Conservation (phyloP, 1,140 invertebrate species). For the Dryas iulia region DNA sequence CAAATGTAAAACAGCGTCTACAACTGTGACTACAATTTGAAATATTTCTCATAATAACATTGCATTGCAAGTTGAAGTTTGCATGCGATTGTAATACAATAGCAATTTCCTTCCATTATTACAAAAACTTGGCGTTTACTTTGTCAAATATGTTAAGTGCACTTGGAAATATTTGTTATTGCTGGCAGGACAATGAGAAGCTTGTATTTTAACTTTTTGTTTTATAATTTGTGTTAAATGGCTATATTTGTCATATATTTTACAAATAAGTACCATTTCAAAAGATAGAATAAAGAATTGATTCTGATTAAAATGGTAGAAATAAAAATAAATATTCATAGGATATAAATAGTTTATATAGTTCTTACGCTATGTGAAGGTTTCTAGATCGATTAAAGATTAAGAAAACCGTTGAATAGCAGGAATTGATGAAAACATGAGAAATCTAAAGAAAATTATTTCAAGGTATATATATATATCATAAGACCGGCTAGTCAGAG, state of each 20-base stretch:
- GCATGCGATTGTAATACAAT: constrained; percentile 3
- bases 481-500: no score
- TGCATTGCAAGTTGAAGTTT: neutral
- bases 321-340: no score
- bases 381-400: no score
- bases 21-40: neutral
- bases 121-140: constrained; percentile 1
- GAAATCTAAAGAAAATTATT: no score
- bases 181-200: neutral
- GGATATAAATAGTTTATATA: no score
- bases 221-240: neutral
- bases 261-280: no score
- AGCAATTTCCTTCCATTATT: neutral
- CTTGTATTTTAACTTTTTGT: neutral
- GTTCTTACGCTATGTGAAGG: no score
- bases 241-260: neutral
- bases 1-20: neutral
- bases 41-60: neutral
- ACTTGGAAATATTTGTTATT: neutral
- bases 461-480: no score
- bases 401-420: no score
- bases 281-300: no score
- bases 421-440: no score
- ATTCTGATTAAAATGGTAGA: no score
- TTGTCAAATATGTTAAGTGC: neutral